Percentiles rank a stretch among this genome's conserved stretches.
Conservation (phyloP, 2,113 vertebrate genomes). For the Genyomyrus donnyi region DNA sequence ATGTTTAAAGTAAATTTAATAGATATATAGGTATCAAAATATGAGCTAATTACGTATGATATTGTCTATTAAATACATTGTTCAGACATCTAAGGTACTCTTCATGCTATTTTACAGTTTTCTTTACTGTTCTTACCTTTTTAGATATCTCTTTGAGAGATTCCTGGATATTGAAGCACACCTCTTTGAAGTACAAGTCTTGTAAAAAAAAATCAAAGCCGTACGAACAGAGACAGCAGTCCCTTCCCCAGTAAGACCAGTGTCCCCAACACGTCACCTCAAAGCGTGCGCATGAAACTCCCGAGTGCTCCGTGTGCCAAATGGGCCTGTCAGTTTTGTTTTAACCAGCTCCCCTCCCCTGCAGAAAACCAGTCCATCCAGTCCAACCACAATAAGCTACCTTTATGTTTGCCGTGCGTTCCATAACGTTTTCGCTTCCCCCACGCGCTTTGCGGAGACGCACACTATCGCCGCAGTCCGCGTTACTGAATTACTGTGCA, state of each 20-base stretch:
- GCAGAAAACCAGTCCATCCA: background rate
- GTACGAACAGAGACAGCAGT: background rate
- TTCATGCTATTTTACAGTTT: background rate
- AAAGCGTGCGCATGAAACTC: background rate
- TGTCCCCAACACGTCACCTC: background rate
- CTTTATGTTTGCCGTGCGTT: background rate
- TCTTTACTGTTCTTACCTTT: background rate
- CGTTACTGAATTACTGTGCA: background rate
- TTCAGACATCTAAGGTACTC: background rate
- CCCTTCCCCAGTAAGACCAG: background rate
- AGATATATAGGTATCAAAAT: background rate
- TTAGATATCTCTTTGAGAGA: background rate
- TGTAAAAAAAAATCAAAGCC: background rate
- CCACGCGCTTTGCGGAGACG: background rate
- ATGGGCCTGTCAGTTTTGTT: background rate
- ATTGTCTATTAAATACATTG: background rate
- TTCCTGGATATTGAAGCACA: background rate
- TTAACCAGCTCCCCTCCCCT: background rate
- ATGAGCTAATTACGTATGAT: background rate
- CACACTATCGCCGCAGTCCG: background rate
- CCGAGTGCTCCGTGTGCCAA: background rate
- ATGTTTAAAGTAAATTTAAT: background rate
- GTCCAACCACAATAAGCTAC: background rate
- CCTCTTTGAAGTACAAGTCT: background rate
- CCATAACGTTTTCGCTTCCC: background rate